Conservation (phyloP, 2,888 invertebrate genomes). For the Lordiphosa fenestrarum region DNA sequence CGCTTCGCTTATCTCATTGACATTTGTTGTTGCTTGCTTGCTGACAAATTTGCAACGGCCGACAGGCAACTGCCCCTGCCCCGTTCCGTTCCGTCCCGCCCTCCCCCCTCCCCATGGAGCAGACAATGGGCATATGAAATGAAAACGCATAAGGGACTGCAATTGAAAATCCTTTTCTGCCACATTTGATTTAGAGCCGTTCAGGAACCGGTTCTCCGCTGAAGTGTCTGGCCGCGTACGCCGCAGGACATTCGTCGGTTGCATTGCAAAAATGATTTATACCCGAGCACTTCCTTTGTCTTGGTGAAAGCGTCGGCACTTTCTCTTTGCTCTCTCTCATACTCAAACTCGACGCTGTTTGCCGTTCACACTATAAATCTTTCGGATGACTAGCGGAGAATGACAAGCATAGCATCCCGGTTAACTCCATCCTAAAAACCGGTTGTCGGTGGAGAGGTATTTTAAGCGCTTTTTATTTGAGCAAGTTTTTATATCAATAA, state of each 20-base stretch:
- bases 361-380: conserved; percentile 65
- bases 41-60: conserved; percentile 67
- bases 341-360: conserved; percentile 34
- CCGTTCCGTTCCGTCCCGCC: background rate
- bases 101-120: conserved; percentile 5
- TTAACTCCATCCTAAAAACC: conserved; percentile 36
- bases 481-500: no score
- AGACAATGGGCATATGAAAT: conserved; percentile 49
- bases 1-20: conserved; percentile 59
- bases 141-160: conserved; percentile 35
- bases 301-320: conserved; percentile 44
- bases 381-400: conserved; percentile 27
- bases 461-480: no score
- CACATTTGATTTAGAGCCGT: conserved; percentile 40
- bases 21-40: conserved; percentile 50
- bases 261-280: conserved; percentile 43
- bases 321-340: conserved; percentile 23
- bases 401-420: conserved; percentile 45
- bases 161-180: conserved; percentile 39
- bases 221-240: conserved; percentile 41
- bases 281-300: conserved; percentile 42
- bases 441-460: conserved; percentile 20
- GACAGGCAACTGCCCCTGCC: conserved; percentile 15
- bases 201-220: conserved; percentile 44
- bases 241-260: conserved; percentile 46